These are phyloP conservation scores for Lateolabrax maculatus DNA, from an alignment of 2,797 vertebrate genomes.

Conservation along the genomic window DNA sequence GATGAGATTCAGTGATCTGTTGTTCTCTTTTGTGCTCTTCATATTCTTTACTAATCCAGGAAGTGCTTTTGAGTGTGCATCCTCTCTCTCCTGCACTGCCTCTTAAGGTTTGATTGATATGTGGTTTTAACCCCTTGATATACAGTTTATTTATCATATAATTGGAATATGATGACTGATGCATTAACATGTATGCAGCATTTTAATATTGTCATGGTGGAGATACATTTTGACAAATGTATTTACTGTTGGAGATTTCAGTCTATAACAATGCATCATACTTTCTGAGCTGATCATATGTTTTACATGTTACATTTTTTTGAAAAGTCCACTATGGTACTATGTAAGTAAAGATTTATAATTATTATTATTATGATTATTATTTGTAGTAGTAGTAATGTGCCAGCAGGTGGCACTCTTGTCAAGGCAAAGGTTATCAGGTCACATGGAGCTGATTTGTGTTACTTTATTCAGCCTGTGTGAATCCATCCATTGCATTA, in stretches of 20 bases:
- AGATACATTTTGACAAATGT: too few relatives aligned
- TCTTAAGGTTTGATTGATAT: too few relatives aligned
- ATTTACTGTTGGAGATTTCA: too few relatives aligned
- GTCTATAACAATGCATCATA: too few relatives aligned
- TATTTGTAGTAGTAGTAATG: not conserved
- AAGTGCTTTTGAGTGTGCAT: not conserved
- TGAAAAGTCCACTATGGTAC: too few relatives aligned
- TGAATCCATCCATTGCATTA: not conserved
- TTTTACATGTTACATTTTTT: too few relatives aligned
- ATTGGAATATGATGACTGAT: too few relatives aligned
- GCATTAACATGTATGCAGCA: too few relatives aligned
- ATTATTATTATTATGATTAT: not conserved
- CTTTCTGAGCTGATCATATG: too few relatives aligned
- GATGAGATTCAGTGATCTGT: not conserved
- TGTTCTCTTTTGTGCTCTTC: not conserved
- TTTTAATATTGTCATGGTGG: too few relatives aligned
- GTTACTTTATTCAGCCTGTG: constrained; percentile 3
- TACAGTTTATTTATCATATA: too few relatives aligned
- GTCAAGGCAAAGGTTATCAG: constrained; percentile 14
- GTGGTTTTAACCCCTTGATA: not conserved
- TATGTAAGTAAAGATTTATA: too few relatives aligned
- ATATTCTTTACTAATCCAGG: not conserved
- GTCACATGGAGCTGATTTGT: not conserved
- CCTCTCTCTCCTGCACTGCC: not conserved
- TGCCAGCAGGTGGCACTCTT: constrained; percentile 62